Evolutionary conservation across 64 coral and sea anemone species (phyloP), one percentile per base, ranked within the genome.

Genomic region (Orbicella faveolata): DNA sequence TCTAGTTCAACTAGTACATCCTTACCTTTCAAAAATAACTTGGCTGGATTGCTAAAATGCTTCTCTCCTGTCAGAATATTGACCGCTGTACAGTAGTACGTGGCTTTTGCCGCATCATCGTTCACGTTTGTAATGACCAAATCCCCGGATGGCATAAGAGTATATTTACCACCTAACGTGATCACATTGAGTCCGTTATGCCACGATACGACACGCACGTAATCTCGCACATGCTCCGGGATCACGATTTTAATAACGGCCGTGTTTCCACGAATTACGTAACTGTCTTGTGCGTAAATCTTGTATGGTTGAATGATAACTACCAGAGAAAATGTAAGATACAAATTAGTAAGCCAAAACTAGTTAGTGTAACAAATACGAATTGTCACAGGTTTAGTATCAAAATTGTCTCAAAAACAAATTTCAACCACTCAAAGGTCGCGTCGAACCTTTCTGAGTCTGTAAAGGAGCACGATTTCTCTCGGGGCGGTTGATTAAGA

Each of bases 131-230:
- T 96, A 36, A 96, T 96, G 9, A 96, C 81, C 51, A 96, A 79
- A 74, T 96, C 92, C 68, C 95, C 95, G 19, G 95, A 93, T 37
- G 95, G 95, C 95, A 96, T 93, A 19, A 96, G 55, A 6, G 77
- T 90, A 64, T 88, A 93, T 63, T 89, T 92, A 65, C 92, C 95
- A 17, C 95, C 92, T 53, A 94, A 70, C 13, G 79, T 78, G 37
- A 96, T 84, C 21, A 79, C 83, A 13, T 82, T 52, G 17, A 83
- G 92, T 1, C 89, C 79, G 19, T 94, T 81, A 55, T 94, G 75
- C 95, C 95, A 96, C 3, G 95, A 92, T 73, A 94, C 68, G 0
- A 94, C 92, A 3, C 30, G 76, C 13, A 91, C 92, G 55, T 96
- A 96, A 53, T 90, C 59, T 54, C 89, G 76, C 25, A 76, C 86